Base-by-base conservation (phyloP, 2,113 vertebrate genomes). In the Ploceus nigricollis region DNA sequence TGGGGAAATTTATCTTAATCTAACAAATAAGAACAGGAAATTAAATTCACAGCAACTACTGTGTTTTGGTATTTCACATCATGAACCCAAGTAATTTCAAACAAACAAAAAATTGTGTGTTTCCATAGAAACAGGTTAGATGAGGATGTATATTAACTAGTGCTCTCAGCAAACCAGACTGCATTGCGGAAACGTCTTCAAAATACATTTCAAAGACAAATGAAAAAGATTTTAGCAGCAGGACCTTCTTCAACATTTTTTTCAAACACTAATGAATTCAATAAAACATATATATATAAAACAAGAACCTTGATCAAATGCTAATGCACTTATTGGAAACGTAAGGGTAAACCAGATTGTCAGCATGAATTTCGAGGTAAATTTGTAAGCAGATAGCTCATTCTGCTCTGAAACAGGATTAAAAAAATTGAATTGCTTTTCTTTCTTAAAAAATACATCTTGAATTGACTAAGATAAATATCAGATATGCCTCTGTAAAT, bases 91-190 rank as follows among this genome's bases (percentile, higher is more conserved):
- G 21, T 72, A 85, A 95, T n/a, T 87, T 72, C 31, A 96, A 91
- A 93, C 27, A 10, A 75, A 94, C 57, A 83, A 78, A 39, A 86
- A 81, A 70, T 54, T 80, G 35, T 31, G 23, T 75, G 61, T 97
- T 96, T 97, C 73, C 66, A 95, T 4, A 93, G 88, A 93, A 94
- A 96, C 57, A 71, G 4, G 7, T 89, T 89, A 78, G 72, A 95
- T 60, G 19, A 89, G 47, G 51, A 78, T 10, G 5, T 48, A 85
- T 21, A 87, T 21, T 81, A 94, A 92, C 71, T 1, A 93, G 31
- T 31, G 5, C 35, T 81, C 64, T 85, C 71, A 69, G 15, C 35
- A 95, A 96, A 65, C 4, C 7, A 82, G 25, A 78, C 40, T 57
- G 64, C 65, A 88, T 19, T 82, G 61, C 45, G 90, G 56, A 84